Conservation (phyloP, 2,113 vertebrate genomes). For the Hippocampus zosterae region DNA sequence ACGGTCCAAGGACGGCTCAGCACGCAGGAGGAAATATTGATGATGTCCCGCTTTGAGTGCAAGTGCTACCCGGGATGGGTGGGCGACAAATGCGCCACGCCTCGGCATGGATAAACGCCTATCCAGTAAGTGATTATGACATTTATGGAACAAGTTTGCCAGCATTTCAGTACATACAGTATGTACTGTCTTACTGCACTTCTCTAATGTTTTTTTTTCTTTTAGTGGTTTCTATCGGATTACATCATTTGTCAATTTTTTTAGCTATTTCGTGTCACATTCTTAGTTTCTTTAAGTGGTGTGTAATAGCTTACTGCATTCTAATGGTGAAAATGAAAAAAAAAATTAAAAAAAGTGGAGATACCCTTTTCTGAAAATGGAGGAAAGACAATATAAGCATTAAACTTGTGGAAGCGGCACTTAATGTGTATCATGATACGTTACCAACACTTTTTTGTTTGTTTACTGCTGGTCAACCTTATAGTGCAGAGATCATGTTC, state of each 20-base stretch:
- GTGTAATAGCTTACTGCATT: too few species aligned
- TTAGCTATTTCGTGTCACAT: too few species aligned
- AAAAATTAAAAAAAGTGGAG: too few species aligned
- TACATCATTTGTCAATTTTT: too few species aligned
- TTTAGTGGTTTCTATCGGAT: too few species aligned
- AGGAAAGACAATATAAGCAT: neutral
- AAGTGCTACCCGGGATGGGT: constrained; percentile 69
- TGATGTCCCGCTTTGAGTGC: constrained; percentile 62
- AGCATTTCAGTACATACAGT: neutral
- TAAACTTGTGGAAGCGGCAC: too few species aligned
- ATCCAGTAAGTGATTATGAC: neutral
- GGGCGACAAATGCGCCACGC: constrained; percentile 59
- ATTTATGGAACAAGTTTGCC: neutral
- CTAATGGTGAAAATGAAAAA: too few species aligned
- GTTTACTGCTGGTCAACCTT: too few species aligned
- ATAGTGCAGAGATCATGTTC: too few species aligned
- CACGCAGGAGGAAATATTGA: neutral
- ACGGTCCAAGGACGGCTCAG: constrained; percentile 38
- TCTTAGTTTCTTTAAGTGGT: too few species aligned
- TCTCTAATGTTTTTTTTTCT: neutral
- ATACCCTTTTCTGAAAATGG: neutral
- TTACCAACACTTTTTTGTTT: too few species aligned
- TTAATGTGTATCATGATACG: neutral
- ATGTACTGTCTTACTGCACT: neutral
- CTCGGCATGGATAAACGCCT: neutral